Evolutionary conservation across 2,888 invertebrate genomes (phyloP).

Genomic region (Cenopis cana): DNA sequence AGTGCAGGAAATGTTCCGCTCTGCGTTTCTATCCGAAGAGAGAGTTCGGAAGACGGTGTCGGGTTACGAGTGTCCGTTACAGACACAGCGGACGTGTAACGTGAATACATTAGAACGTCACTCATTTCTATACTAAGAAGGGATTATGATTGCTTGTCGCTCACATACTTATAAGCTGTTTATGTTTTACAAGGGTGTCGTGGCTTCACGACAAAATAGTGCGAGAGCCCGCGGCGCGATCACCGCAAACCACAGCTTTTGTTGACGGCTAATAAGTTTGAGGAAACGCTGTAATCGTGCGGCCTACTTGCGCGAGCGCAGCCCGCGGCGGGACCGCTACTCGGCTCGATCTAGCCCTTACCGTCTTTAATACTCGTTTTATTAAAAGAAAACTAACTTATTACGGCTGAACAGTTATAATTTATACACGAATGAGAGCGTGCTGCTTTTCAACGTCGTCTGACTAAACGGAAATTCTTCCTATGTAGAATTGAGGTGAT

Average conservation of each 20-base stretch:
- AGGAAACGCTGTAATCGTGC: slow-evolving; percentile 68
- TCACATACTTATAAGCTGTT: slow-evolving; percentile 3
- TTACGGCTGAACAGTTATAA: slow-evolving; percentile 30
- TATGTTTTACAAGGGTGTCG: slow-evolving; percentile 16
- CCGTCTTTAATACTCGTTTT: slow-evolving; percentile 35
- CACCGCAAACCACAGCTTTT: slow-evolving; percentile 67
- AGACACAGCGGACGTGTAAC: slow-evolving; percentile 77
- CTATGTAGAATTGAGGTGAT: slow-evolving; percentile 12
- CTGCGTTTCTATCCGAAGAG: slow-evolving; percentile 77
- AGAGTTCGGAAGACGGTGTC: slow-evolving; percentile 72
- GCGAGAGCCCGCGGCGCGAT: slow-evolving; percentile 56
- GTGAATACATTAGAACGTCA: slow-evolving; percentile 61
- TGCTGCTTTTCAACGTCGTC: slow-evolving; percentile 26
- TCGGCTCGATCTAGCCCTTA: slow-evolving; percentile 44
- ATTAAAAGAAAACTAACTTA: slow-evolving; percentile 36
- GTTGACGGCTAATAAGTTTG: slow-evolving; percentile 70
- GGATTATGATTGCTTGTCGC: slow-evolving; percentile 9
- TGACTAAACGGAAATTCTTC: slow-evolving; percentile 16
- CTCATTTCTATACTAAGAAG: neutral
- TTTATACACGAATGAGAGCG: slow-evolving; percentile 33
- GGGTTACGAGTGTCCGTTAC: slow-evolving; percentile 75
- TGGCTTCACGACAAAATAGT: slow-evolving; percentile 55
- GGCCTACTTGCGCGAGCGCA: slow-evolving; percentile 63
- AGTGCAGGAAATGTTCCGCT: slow-evolving; percentile 81
- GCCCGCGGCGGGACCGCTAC: slow-evolving; percentile 68